These are phyloP conservation scores for Ptilonorhynchus violaceus DNA, from an alignment of 2,113 vertebrate species.

Conservation along the genomic window DNA sequence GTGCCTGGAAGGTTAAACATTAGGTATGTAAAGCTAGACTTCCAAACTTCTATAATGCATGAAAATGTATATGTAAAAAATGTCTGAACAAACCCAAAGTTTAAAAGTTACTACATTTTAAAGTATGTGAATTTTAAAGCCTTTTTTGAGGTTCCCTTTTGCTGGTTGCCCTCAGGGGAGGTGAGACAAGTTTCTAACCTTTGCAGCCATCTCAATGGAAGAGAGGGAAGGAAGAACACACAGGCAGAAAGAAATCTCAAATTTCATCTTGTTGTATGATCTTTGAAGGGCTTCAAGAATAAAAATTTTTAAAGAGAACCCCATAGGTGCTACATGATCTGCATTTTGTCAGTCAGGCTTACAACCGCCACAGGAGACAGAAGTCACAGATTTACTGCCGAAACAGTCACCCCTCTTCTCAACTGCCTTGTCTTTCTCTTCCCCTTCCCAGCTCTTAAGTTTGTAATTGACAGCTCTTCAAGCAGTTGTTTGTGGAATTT, in stretches of 20 bases:
- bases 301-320: conserved; percentile 45
- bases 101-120: conserved; percentile 41
- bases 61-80: conserved; percentile 40
- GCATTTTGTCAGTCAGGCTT: conserved; percentile 53
- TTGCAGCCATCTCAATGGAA: conserved; percentile 50
- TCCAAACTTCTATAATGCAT: conserved; percentile 42
- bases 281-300: conserved; percentile 51
- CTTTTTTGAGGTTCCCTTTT: conserved; percentile 37
- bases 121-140: conserved; percentile 43
- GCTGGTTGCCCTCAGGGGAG: conserved; percentile 64
- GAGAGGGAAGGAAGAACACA: conserved; percentile 44
- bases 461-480: neutral
- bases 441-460: neutral
- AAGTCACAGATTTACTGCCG: neutral
- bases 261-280: conserved; percentile 49
- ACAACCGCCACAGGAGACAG: neutral
- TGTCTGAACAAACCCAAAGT: conserved; percentile 27
- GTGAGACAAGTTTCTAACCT: conserved; percentile 60
- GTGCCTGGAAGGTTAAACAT: conserved; percentile 51
- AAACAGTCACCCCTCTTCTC: neutral
- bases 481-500: neutral
- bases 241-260: conserved; percentile 16
- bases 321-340: conserved; percentile 57
- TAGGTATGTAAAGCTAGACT: conserved; percentile 48
- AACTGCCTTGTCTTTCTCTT: neutral